Percentiles rank a stretch among this genome's conserved stretches.
phyloP scores from a whole-genome alignment of 1,140 invertebrate genomes.

The Maniola jurtina region DNA sequence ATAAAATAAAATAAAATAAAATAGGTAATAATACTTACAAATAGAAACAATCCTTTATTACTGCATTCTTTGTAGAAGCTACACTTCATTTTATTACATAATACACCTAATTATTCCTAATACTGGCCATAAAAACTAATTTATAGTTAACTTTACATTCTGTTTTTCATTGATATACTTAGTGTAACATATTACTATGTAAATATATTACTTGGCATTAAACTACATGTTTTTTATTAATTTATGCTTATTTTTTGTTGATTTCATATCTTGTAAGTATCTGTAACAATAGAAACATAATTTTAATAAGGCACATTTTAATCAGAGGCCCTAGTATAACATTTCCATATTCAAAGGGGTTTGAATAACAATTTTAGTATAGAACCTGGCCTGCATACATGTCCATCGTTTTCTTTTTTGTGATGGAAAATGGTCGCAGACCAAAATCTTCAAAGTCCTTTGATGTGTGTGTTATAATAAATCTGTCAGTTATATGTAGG shows the following conservation, averaged over 20 bases:
- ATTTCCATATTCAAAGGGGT: too few species aligned
- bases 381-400: too few species aligned
- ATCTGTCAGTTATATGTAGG: too few species aligned
- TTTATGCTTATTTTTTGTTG: not conserved
- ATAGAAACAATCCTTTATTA: constrained; percentile 14
- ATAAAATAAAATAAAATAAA: too few species aligned
- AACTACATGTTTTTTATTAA: too few species aligned
- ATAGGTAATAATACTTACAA: constrained; percentile 22
- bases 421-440: too few species aligned
- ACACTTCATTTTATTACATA: constrained; percentile 10
- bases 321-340: not conserved
- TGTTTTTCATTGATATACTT: not conserved
- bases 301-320: not conserved
- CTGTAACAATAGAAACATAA: constrained; percentile 24
- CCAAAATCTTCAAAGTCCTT: too few species aligned
- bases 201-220: constrained; percentile 5
- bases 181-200: not conserved
- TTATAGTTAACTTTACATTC: constrained; percentile 3
- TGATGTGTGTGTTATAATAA: too few species aligned
- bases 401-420: too few species aligned
- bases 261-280: constrained; percentile 2
- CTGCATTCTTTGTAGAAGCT: not conserved
- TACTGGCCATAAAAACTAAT: constrained; percentile 28
- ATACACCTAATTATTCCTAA: constrained; percentile 18
- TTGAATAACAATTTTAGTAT: too few species aligned